Evolutionary conservation across 1,140 invertebrate genomes (phyloP).

Genomic region (Carposina sasakii): DNA sequence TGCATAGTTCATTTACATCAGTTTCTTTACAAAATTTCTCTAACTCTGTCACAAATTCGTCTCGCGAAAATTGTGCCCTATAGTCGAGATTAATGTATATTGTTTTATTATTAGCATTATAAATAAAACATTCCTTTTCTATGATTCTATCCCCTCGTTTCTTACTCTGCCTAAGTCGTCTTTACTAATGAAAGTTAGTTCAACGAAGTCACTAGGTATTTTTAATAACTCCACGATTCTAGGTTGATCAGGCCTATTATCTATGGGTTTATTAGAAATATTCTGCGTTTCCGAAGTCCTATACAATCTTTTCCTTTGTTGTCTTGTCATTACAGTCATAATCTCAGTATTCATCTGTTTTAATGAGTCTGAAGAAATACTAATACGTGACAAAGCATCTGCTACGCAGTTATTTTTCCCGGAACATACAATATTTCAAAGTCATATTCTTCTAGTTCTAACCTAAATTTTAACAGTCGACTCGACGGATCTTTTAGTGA

Average conservation of each 20-base stretch:
- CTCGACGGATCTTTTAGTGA: constrained; percentile 2
- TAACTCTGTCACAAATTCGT: background rate
- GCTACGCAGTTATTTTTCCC: background rate
- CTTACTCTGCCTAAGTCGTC: background rate
- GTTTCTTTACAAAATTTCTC: background rate
- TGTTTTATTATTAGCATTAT: background rate
- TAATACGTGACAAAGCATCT: background rate
- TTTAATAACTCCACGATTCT: background rate
- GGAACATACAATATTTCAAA: background rate
- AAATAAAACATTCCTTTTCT: constrained; percentile 1
- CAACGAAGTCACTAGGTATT: too few relatives aligned
- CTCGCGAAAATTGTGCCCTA: background rate
- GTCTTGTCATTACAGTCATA: background rate
- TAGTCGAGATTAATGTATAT: background rate
- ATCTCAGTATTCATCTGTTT: background rate
- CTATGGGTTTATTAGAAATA: background rate
- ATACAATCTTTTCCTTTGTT: background rate
- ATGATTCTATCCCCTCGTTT: background rate
- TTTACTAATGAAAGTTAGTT: background rate
- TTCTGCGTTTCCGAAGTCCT: background rate
- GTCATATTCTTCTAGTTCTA: constrained; percentile 6
- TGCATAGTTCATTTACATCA: constrained; percentile 2
- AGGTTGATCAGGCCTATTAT: constrained; percentile 5
- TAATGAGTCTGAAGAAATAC: background rate
- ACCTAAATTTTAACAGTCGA: constrained; percentile 1